Percentiles rank a stretch among this genome's conserved stretches.
Evolutionary conservation across 2,113 vertebrate species (phyloP).

Genomic region (Hydropotes inermis): DNA sequence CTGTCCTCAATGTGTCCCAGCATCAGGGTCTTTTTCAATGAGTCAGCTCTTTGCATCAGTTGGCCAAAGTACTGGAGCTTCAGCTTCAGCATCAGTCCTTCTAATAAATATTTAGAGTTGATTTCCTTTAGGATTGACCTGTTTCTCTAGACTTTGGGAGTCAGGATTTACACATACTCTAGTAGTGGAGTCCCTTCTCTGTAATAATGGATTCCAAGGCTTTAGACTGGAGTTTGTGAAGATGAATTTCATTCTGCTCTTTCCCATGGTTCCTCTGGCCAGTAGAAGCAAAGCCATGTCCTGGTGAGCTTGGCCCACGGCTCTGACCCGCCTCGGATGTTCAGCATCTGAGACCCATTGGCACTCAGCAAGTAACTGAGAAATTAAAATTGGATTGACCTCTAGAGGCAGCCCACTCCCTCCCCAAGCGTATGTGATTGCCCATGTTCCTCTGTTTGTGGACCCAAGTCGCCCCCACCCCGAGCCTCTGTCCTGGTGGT

Average conservation of each 20-base stretch:
- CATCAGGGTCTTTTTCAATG: neutral
- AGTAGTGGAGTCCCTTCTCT: neutral
- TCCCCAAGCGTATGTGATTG: too few species aligned
- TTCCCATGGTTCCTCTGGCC: neutral
- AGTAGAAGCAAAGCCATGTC: neutral
- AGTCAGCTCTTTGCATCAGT: neutral
- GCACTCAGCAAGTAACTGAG: neutral
- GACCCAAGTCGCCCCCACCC: neutral
- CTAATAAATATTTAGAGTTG: neutral
- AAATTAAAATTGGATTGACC: neutral
- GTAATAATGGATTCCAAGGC: neutral
- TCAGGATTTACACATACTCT: neutral
- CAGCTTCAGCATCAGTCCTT: neutral
- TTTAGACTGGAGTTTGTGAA: neutral
- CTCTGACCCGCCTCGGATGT: accelerated
- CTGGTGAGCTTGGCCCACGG: neutral
- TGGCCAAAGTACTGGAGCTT: neutral
- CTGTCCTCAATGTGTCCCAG: neutral
- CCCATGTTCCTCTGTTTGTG: neutral
- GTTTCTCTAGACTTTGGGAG: neutral
- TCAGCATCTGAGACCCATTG: neutral
- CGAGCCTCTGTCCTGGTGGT: neutral
- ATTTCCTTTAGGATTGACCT: neutral
- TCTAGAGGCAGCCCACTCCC: neutral
- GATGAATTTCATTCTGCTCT: neutral